Conservation (phyloP, 2,888 invertebrate species). For the Macrophya annulata region DNA sequence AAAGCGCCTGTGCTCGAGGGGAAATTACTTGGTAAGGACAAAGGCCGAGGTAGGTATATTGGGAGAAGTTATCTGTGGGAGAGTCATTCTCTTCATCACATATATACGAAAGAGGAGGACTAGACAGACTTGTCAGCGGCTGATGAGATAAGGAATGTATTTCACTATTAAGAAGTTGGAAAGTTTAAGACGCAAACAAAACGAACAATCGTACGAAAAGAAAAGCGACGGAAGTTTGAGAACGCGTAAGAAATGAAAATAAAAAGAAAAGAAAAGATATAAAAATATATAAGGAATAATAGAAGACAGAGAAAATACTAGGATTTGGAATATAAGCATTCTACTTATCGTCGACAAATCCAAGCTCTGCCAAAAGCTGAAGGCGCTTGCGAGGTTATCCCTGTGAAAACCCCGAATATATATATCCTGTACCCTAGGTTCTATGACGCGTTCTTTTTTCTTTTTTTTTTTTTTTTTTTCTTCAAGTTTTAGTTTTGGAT, state of each 20-base stretch:
- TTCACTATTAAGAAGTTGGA: not conserved
- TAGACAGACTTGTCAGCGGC: not conserved
- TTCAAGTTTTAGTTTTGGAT: not conserved
- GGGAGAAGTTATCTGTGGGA: constrained; percentile 3
- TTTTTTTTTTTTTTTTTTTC: not conserved
- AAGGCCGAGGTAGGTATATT: not conserved
- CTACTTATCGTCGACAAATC: constrained; percentile 41
- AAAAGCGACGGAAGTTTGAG: not conserved
- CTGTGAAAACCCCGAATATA: not conserved
- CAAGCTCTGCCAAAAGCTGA: constrained; percentile 17
- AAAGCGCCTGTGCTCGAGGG: constrained; percentile 2
- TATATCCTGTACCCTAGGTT: not conserved
- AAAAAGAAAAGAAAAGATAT: not conserved
- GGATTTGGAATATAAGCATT: constrained; percentile 11
- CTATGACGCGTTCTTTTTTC: not conserved
- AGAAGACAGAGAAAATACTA: not conserved
- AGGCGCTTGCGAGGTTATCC: not conserved
- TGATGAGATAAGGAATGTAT: constrained; percentile 4
- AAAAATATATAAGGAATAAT: not conserved
- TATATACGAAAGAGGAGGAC: not conserved
- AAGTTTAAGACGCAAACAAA: not conserved
- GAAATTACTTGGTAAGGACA: constrained; percentile 44
- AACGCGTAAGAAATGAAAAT: not conserved
- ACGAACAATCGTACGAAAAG: not conserved
- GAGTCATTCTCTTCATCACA: not conserved